phyloP scores from a whole-genome alignment of 2,888 invertebrate genomes.

The Drosophila anceps region DNA sequence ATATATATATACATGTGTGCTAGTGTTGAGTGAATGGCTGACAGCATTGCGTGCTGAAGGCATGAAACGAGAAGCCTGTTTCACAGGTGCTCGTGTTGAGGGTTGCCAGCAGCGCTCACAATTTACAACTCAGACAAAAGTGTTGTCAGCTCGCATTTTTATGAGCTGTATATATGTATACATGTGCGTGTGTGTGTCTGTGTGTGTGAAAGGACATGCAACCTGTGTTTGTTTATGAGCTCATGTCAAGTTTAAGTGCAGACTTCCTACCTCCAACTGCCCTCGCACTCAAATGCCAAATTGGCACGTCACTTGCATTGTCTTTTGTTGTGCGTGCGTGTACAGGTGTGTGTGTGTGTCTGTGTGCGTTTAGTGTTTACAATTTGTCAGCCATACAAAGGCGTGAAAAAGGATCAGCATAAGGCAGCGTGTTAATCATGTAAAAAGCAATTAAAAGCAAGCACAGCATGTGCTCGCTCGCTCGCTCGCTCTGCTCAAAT shows the following conservation, averaged over 20 bases:
- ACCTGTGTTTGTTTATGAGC: conserved; percentile 67
- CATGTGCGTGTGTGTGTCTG: conserved; percentile 20
- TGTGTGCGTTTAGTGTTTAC: conserved; percentile 49
- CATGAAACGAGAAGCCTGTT: conserved; percentile 52
- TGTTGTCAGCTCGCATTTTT: conserved; percentile 79
- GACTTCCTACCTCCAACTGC: conserved; percentile 14
- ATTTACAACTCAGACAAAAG: conserved; percentile 73
- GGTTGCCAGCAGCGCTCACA: conserved; percentile 46
- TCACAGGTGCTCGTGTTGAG: conserved; percentile 24
- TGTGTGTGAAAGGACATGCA: conserved; percentile 54
- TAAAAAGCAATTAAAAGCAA: conserved; percentile 62
- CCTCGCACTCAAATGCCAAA: conserved; percentile 42
- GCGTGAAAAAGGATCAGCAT: conserved; percentile 26
- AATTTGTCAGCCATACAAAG: conserved; percentile 42
- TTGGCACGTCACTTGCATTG: conserved; percentile 61
- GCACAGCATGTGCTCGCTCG: neutral
- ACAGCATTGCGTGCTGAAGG: conserved; percentile 76
- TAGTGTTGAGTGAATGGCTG: conserved; percentile 64
- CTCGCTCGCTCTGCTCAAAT: neutral
- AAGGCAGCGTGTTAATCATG: conserved; percentile 57
- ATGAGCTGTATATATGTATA: conserved; percentile 50
- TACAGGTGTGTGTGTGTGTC: conserved; percentile 40
- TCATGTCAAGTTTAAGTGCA: conserved; percentile 66
- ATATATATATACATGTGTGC: conserved; percentile 1
- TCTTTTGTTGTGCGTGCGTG: conserved; percentile 46